Base-by-base conservation (phyloP, 2,888 invertebrate genomes). In the Papilio protenor region DNA sequence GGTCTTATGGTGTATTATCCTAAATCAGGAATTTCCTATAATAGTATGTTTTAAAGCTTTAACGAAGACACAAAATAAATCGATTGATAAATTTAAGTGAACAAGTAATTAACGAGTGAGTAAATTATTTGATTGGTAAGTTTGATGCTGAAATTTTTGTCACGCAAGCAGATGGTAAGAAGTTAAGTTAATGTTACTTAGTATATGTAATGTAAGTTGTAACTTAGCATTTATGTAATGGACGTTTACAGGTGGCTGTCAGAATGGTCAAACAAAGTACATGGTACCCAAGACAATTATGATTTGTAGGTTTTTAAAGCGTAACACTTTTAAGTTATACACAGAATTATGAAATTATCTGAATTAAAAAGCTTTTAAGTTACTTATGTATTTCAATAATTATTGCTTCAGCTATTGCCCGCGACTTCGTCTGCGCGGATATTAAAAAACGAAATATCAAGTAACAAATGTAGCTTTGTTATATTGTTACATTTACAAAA, bases 21-120 rank as follows among this genome's bases (percentile, higher is more conserved):
- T 1, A 45, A 21, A 66, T 5, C 49, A 59, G 6, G 49, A 14
- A 10, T n/a, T 23, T 0, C n/a, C 12, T 33, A 59, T 66, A 21
- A 45, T 27, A 23, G 33, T 55, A 64, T 45, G 52, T 55, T 77
- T 71, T 45, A 57, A 69, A 47, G 55, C 66, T 73, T 77, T 66
- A 64, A 77, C 73, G 77, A 77, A 77, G 73, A 69, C 73, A 73
- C 77, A 73, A 69, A 77, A 73, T 77, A 69, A 73, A 73, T 77
- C 77, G 77, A 77, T 77, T 73, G 77, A 73, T 77, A 77, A 59
- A 45, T 18, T 73, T 73, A 73, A 73, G 52, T 64, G 77, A 27
- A 73, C 40, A 52, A 73, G 69, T 77, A 73, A 77, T 77, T 69
- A 73, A 23, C 66, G 61, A 77, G 73, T 73, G 69, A 57, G 77